A percentile compares a stretch with the other conserved stretches of the same genome.
These are phyloP conservation scores for Tapera naevia DNA, from an alignment of 2,797 vertebrate species.

Conservation along the genomic window DNA sequence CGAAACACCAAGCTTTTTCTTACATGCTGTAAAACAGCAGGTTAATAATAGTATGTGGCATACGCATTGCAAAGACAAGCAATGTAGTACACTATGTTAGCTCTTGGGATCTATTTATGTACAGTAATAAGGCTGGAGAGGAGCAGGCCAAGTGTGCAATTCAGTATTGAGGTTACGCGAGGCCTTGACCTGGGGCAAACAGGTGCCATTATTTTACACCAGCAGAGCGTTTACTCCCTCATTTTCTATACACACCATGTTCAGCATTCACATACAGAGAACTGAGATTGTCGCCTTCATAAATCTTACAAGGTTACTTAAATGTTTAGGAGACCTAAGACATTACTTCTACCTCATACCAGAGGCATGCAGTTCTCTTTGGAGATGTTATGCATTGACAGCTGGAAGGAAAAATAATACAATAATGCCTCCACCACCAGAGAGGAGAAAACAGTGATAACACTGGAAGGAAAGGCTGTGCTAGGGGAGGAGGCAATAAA, in stretches of 20 bases:
- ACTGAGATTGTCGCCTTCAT: not conserved
- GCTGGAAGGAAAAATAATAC: not conserved
- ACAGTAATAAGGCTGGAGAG: too few species aligned
- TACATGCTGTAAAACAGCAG: not conserved
- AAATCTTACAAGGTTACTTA: not conserved
- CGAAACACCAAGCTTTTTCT: not conserved
- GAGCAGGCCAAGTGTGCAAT: not conserved
- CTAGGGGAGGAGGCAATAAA: not conserved
- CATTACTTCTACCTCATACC: not conserved
- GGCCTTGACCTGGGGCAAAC: not conserved
- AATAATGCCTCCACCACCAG: not conserved
- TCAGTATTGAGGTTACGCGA: not conserved
- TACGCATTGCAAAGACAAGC: not conserved
- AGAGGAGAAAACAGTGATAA: not conserved
- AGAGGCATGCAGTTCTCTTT: not conserved
- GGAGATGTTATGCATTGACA: not conserved
- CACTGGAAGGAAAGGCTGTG: not conserved
- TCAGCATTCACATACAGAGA: not conserved
- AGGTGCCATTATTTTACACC: not conserved
- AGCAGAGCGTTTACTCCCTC: not conserved
- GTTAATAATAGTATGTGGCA: too few species aligned
- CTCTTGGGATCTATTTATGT: not conserved
- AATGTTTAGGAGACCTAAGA: not conserved
- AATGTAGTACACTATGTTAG: not conserved
- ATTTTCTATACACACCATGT: accelerated